These are phyloP conservation scores for Campoletis sonorensis DNA, from an alignment of 1,140 invertebrate species.

Conservation along the genomic window DNA sequence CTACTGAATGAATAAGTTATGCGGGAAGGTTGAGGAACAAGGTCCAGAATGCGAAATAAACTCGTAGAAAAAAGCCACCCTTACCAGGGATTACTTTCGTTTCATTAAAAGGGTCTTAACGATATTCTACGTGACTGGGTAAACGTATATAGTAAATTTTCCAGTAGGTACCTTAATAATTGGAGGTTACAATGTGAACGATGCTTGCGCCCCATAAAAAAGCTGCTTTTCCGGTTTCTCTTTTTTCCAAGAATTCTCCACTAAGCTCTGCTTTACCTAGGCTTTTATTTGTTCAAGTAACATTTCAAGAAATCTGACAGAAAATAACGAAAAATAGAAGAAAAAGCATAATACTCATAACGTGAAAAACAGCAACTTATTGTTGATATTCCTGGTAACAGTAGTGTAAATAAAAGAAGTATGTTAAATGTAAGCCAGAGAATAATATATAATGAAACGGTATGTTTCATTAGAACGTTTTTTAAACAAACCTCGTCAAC, in stretches of 20 bases:
- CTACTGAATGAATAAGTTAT: background rate
- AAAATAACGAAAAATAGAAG: background rate
- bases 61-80: background rate
- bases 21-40: background rate
- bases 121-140: background rate
- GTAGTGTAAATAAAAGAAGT: too few relatives aligned
- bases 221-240: background rate
- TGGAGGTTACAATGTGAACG: background rate
- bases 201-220: background rate
- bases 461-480: too few relatives aligned
- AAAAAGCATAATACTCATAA: background rate
- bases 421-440: too few relatives aligned
- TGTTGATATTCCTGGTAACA: too few relatives aligned
- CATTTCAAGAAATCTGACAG: background rate
- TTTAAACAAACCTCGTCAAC: too few relatives aligned
- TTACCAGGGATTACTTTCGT: constrained; percentile 10
- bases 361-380: too few relatives aligned
- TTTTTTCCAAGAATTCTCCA: background rate
- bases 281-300: background rate
- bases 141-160: background rate
- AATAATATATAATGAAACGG: too few relatives aligned
- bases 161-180: background rate
- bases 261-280: background rate
- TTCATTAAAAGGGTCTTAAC: constrained; percentile 26
- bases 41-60: too few relatives aligned